Percentiles rank a stretch among this genome's conserved stretches.
Conservation (phyloP, 53 echinoderm and acorn worm genomes). For the Stichopus horrens region DNA sequence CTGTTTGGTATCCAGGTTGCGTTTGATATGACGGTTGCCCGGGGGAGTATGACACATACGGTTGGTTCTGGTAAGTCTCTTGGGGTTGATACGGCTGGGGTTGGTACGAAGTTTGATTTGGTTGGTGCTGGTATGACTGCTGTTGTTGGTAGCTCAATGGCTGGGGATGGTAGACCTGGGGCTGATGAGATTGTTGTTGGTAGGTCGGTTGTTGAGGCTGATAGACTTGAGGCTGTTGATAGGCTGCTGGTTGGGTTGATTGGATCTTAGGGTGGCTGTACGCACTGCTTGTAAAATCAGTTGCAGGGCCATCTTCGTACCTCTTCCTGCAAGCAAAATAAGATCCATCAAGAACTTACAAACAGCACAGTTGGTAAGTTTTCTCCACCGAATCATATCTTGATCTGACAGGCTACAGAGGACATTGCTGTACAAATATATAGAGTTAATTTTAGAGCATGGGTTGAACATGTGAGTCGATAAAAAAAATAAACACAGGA, state of each 20-base stretch:
- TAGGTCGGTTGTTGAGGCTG: constrained; percentile 12
- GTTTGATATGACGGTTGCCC: background rate
- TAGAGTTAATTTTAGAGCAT: too few relatives aligned
- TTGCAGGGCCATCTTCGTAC: constrained; percentile 1
- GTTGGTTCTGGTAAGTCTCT: background rate
- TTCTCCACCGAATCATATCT: too few relatives aligned
- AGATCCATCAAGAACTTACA: background rate
- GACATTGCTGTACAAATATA: too few relatives aligned
- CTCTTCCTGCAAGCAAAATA: background rate
- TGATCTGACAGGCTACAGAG: too few relatives aligned
- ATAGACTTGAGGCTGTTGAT: background rate
- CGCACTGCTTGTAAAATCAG: constrained; percentile 6
- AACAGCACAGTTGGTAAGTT: too few relatives aligned
- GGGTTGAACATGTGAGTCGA: too few relatives aligned
- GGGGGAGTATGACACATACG: background rate
- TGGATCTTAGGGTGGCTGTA: constrained; percentile 20
- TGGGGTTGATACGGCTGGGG: constrained; percentile 8
- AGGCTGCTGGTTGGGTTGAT: background rate
- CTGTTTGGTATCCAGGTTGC: background rate
- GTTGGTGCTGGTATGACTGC: background rate
- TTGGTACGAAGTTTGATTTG: background rate
- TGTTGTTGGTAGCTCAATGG: background rate
- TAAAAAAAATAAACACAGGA: too few relatives aligned
- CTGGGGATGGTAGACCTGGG: background rate
- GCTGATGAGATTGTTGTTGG: constrained; percentile 5